phyloP scores from a whole-genome alignment of 2,888 invertebrate genomes.

The Monochamus alternatus region DNA sequence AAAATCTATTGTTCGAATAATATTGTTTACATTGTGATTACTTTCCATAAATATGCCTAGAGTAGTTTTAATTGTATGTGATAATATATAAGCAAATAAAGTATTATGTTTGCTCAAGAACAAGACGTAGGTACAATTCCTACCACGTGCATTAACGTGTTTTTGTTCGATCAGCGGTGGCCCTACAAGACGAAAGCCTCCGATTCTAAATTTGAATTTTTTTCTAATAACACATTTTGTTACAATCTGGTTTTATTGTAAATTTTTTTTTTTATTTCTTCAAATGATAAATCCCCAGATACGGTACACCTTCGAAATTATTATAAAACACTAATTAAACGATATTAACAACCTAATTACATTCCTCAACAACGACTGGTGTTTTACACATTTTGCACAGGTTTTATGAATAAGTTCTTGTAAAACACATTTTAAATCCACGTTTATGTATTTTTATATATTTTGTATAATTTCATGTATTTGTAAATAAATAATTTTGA shows the following conservation, averaged over 20 bases:
- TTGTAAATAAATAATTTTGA: conserved; percentile 31
- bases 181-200: no score
- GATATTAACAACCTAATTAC: background rate
- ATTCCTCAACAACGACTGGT: background rate
- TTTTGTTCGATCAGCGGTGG: conserved; percentile 1
- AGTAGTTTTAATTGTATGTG: conserved; percentile 28
- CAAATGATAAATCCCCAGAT: no score
- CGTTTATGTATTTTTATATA: conserved; percentile 5
- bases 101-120: conserved; percentile 29
- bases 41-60: conserved; percentile 10
- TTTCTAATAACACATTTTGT: background rate
- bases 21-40: conserved; percentile 28
- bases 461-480: conserved; percentile 25
- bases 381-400: background rate
- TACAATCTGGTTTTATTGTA: background rate
- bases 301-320: no score
- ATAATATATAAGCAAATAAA: conserved; percentile 31
- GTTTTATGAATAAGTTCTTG: conserved; percentile 2
- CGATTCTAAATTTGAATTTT: background rate
- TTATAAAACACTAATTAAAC: no score
- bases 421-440: background rate
- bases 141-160: no score
- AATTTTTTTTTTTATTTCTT: no score
- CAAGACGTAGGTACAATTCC: conserved; percentile 8
- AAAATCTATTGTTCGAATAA: conserved; percentile 12